Evolutionary conservation across 2,888 invertebrate genomes (phyloP), one percentile per base, ranked within the genome.

Genomic region (Conus canariensis): DNA sequence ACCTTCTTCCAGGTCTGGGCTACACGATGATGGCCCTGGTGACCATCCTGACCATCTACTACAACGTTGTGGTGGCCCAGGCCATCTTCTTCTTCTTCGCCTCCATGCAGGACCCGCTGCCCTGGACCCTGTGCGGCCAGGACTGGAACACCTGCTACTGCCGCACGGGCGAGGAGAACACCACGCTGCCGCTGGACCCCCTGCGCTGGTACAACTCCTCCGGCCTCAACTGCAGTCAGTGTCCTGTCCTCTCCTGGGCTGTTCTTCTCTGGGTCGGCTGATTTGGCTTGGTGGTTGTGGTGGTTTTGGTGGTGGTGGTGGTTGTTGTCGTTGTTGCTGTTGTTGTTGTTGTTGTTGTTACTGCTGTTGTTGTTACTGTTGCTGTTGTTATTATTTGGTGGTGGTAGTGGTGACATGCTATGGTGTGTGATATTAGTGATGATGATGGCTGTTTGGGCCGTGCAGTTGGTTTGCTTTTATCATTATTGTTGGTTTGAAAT

Each of bases 21-120:
- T 94, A 93, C 88, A 91, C 94, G 14, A 94, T 95, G 94, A 93
- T 95, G 3, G 91, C 93, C 6, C 93, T 95, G 7, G 94, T 94
- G 0, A 91, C 92, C 12, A 90, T 95, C 6, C 94, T 95, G 67
- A 92, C 93, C 30, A 91, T 95, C 14, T 95, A 95, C 92, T 95
- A 95, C 93, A 94, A 94, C 90, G 93, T 95, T 22, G 93, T 95
- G n/a, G 94, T 95, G 45, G 94, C 95, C 30, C 94, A 94, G 60
- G 93, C 94, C 87, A 90, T 95, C 60, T 94, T 93, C 92, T 95
- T 93, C 93, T 93, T 95, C 90, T 94, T 95, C 87, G 94, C 95
- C 59, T 95, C 95, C 85, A 93, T 95, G 94, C 93, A 94, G 88
- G 89, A 90, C 45, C 89, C 92, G 59, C 88, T 95, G 16, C 95